Evolutionary conservation across 2,888 invertebrate genomes (phyloP).

Genomic region (Malthinus seriepunctatus): DNA sequence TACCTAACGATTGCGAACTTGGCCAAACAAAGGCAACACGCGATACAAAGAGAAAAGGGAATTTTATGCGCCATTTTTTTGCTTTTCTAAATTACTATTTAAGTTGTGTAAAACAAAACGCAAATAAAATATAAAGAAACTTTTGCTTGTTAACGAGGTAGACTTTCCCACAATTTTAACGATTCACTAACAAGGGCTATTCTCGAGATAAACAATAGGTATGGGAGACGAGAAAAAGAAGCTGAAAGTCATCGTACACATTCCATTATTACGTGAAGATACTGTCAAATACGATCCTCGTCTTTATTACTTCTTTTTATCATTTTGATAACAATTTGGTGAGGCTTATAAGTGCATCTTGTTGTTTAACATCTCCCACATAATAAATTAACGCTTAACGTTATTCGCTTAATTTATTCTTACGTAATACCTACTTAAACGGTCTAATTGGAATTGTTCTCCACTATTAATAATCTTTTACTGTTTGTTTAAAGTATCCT

Average conservation of each 20-base stretch:
- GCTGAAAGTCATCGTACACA: conserved; percentile 14
- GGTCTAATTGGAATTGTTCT: too few relatives aligned
- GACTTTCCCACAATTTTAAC: conserved; percentile 38
- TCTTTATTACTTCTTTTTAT: conserved; percentile 35
- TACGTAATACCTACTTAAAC: background rate
- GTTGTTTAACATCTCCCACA: conserved; percentile 30
- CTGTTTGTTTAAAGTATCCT: too few relatives aligned
- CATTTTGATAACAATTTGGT: conserved; percentile 35
- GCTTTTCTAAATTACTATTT: conserved; percentile 14
- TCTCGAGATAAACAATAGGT: conserved; percentile 31
- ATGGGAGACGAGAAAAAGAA: conserved; percentile 10
- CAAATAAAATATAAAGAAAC: conserved; percentile 20
- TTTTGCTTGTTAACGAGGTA: conserved; percentile 30
- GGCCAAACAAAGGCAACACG: too few relatives aligned
- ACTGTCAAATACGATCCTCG: conserved; percentile 36
- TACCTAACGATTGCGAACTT: too few relatives aligned
- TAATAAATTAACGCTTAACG: conserved; percentile 19
- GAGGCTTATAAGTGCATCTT: conserved; percentile 33
- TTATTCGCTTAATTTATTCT: background rate
- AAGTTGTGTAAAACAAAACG: conserved; percentile 20
- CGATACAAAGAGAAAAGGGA: too few relatives aligned
- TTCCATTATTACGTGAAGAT: conserved; percentile 34
- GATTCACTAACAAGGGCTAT: conserved; percentile 36
- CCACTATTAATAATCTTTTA: too few relatives aligned
- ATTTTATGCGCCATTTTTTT: too few relatives aligned